phyloP scores from a whole-genome alignment of 2,888 invertebrate genomes.

The Euzetes globulus region DNA sequence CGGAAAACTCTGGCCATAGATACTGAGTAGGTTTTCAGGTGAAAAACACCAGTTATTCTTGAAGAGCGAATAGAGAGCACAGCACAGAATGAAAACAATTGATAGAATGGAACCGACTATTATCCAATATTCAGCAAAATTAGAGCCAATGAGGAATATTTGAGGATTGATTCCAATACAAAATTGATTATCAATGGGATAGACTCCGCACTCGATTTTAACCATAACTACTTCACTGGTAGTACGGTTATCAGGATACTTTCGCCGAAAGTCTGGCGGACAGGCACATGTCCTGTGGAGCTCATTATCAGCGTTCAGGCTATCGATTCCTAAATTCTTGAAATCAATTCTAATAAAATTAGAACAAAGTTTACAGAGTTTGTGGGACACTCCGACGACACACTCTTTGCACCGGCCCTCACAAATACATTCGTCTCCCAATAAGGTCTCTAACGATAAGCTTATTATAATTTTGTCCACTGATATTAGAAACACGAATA shows the following conservation, averaged over 20 bases:
- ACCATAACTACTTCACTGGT: not conserved
- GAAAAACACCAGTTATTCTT: slow-evolving; percentile 1
- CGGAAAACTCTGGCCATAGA: slow-evolving; percentile 4
- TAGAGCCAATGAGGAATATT: not conserved
- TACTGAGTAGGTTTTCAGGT: not conserved
- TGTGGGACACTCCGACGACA: not conserved
- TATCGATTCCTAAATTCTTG: not conserved
- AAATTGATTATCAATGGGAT: not conserved
- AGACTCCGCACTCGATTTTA: not conserved
- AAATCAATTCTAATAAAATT: not conserved
- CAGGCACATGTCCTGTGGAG: slow-evolving; percentile 14
- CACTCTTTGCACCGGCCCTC: slow-evolving; percentile 5
- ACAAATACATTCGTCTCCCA: slow-evolving; percentile 14
- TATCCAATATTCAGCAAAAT: slow-evolving; percentile 17
- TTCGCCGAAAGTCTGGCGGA: not conserved
- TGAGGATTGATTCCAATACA: slow-evolving; percentile 15
- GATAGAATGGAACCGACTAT: not conserved
- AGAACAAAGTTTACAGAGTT: not conserved
- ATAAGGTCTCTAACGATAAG: not conserved
- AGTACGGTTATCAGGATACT: not conserved
- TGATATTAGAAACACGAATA: not conserved
- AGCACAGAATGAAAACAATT: not conserved
- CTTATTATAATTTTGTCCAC: not conserved
- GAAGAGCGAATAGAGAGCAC: not conserved
- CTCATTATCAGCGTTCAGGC: not conserved